These are phyloP conservation scores for Phaenicophaeus curvirostris DNA, from an alignment of 2,797 vertebrate species.

Conservation along the genomic window DNA sequence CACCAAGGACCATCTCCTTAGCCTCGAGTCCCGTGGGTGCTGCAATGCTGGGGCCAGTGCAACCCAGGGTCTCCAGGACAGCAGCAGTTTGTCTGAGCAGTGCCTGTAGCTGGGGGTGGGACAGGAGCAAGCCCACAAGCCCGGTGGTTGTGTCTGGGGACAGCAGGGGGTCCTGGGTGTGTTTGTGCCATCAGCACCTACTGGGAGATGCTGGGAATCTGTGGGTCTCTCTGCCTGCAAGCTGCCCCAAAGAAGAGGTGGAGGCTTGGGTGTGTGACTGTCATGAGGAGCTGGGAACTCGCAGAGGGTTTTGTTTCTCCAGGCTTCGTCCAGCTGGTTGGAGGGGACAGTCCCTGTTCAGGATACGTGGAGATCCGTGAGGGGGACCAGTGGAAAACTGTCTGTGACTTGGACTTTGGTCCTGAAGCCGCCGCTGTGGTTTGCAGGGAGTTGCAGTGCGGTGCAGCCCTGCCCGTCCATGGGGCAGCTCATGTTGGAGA, in stretches of 20 bases:
- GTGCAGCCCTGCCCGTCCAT: too few species aligned
- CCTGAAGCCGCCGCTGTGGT: constrained; percentile 45
- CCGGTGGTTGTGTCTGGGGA: too few species aligned
- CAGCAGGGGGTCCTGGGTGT: not conserved
- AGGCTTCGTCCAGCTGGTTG: not conserved
- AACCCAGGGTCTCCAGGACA: too few species aligned
- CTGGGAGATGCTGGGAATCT: not conserved
- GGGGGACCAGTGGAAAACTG: not conserved
- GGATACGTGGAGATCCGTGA: not conserved
- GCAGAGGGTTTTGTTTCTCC: not conserved
- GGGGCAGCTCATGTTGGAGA: too few species aligned
- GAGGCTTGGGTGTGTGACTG: not conserved
- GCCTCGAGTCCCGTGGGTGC: too few species aligned
- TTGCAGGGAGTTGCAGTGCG: not conserved
- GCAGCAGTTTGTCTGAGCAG: not conserved
- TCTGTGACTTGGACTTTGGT: constrained; percentile 43
- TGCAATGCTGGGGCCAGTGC: too few species aligned
- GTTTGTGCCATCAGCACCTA: not conserved
- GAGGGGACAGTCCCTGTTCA: not conserved
- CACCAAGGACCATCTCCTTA: not conserved
- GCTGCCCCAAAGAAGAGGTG: not conserved
- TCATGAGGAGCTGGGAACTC: not conserved
- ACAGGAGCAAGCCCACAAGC: too few species aligned
- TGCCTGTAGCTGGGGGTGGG: not conserved
- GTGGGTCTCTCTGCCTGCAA: not conserved